phyloP scores from a whole-genome alignment of 92 coral and sea anemone species.

The Zoanthus gigantus region DNA sequence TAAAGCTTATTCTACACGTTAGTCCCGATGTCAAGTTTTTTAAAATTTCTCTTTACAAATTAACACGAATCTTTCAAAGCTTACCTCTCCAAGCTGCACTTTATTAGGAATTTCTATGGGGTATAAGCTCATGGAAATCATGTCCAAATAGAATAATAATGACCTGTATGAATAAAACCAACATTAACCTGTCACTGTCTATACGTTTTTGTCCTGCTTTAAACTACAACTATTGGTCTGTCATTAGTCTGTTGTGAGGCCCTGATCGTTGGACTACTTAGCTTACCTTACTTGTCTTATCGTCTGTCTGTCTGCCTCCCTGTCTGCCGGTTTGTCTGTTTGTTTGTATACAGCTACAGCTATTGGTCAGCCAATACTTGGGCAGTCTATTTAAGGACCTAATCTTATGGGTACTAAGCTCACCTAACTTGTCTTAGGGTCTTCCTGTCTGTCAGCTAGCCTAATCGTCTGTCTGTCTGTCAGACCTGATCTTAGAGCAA shows the following conservation, averaged over 20 bases:
- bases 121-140: constrained; percentile 84
- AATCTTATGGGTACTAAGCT: too few species aligned
- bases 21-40: too few species aligned
- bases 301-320: background rate
- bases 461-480: too few species aligned
- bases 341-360: background rate
- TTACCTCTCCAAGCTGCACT: constrained; percentile 89
- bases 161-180: constrained; percentile 65
- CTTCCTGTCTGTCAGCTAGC: background rate
- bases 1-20: too few species aligned
- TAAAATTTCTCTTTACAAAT: background rate
- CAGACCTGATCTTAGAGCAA: too few species aligned
- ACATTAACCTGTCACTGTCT: background rate
- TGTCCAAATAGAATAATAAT: constrained; percentile 88
- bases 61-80: background rate
- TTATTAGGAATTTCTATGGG: constrained; percentile 94
- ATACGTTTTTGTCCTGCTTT: background rate
- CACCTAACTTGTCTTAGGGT: too few species aligned
- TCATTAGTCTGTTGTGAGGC: background rate
- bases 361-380: too few species aligned
- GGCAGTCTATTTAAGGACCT: too few species aligned
- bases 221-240: background rate
- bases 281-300: background rate
- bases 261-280: background rate
- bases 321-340: background rate